These are phyloP conservation scores for Dromius quadrimaculatus DNA, from an alignment of 2,888 invertebrate genomes.

Conservation along the genomic window DNA sequence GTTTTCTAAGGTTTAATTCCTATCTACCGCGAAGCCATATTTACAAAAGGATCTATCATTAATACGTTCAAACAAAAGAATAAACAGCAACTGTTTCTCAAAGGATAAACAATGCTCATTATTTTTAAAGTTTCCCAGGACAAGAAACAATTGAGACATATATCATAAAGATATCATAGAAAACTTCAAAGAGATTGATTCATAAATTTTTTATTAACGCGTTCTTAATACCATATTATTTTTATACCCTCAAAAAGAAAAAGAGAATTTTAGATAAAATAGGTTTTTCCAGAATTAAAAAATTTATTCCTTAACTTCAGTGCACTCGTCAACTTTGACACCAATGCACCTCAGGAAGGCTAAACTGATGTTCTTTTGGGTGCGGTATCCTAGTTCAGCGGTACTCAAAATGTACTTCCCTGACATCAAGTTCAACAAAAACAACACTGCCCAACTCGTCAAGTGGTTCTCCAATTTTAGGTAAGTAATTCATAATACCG, in stretches of 20 bases:
- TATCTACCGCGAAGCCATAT: conserved; percentile 60
- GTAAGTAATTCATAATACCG: conserved; percentile 73
- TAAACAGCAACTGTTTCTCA: conserved; percentile 33
- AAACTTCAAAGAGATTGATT: conserved; percentile 16
- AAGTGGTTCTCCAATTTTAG: conserved; percentile 99
- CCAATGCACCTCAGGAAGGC: conserved; percentile 99
- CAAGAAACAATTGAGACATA: conserved; percentile 25
- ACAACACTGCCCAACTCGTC: conserved; percentile 99
- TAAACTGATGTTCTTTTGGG: conserved; percentile 99
- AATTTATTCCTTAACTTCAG: conserved; percentile 88
- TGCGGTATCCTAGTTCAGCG: conserved; percentile 98
- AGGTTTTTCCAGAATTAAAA: too few relatives aligned
- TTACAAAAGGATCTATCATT: conserved; percentile 45
- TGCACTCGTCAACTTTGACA: conserved; percentile 95
- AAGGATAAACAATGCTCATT: conserved; percentile 32
- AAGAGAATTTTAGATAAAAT: conserved; percentile 30
- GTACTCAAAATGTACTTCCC: conserved; percentile 99
- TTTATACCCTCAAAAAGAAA: neutral
- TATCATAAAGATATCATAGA: conserved; percentile 4
- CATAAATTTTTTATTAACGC: conserved; percentile 1
- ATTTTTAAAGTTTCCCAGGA: conserved; percentile 20
- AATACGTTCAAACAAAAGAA: conserved; percentile 38
- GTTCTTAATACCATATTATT: conserved; percentile 33
- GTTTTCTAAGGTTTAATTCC: conserved; percentile 52
- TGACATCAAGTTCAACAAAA: conserved; percentile 99